A percentile compares a stretch with the other conserved stretches of the same genome.
These are phyloP conservation scores for Leptinotarsa rubiginosa DNA, from an alignment of 2,888 invertebrate genomes.

Conservation along the genomic window DNA sequence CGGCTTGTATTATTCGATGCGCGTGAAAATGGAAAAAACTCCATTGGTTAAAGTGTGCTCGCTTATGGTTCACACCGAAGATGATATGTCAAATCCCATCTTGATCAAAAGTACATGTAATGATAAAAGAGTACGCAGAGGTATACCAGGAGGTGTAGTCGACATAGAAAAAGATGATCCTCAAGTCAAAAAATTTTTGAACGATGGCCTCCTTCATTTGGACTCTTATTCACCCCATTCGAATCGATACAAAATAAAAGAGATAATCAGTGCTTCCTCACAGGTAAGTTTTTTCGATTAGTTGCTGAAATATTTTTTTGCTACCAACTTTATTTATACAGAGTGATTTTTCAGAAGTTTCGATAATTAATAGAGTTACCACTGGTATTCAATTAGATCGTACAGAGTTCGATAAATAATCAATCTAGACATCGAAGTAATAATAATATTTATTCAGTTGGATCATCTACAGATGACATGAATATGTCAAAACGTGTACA, in stretches of 20 bases:
- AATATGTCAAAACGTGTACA: too few relatives aligned
- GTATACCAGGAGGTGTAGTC: conserved; percentile 13
- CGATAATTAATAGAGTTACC: too few relatives aligned
- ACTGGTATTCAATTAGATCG: too few relatives aligned
- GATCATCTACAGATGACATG: too few relatives aligned
- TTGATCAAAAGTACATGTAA: conserved; percentile 69
- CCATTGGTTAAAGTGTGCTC: conserved; percentile 70
- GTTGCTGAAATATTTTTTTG: too few relatives aligned
- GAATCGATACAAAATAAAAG: conserved; percentile 58
- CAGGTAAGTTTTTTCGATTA: conserved; percentile 55
- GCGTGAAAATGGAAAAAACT: conserved; percentile 50
- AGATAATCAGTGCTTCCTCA: conserved; percentile 66
- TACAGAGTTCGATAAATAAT: too few relatives aligned
- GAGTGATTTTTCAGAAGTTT: too few relatives aligned
- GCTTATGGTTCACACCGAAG: conserved; percentile 64
- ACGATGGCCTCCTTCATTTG: conserved; percentile 64
- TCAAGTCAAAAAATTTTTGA: conserved; percentile 47
- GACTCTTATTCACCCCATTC: conserved; percentile 61
- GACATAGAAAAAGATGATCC: conserved; percentile 53
- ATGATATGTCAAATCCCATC: conserved; percentile 63
- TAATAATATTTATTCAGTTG: too few relatives aligned
- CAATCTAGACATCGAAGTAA: too few relatives aligned
- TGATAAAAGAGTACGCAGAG: conserved; percentile 6
- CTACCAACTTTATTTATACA: too few relatives aligned
- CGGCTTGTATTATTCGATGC: conserved; percentile 64